phyloP scores from a whole-genome alignment of 1,140 invertebrate species.

The Sitophilus oryzae region DNA sequence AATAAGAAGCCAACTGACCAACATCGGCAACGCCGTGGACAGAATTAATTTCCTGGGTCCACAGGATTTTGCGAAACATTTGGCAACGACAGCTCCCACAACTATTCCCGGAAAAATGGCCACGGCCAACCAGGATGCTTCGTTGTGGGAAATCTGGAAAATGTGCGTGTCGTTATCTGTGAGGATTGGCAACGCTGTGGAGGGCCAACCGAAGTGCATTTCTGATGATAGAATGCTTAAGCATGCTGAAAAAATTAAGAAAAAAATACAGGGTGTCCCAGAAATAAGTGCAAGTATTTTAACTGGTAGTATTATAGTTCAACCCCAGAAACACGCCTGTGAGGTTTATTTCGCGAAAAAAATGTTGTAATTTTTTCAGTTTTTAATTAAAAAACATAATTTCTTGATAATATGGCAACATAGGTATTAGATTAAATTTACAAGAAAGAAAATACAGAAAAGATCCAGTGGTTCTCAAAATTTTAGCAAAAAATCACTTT shows the following conservation, averaged over 20 bases:
- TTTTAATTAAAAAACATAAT: too few relatives aligned
- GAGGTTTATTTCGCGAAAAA: too few relatives aligned
- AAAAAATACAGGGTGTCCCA: neutral
- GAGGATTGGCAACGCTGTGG: conserved; percentile 32
- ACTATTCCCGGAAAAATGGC: conserved; percentile 44
- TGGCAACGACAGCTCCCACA: conserved; percentile 47
- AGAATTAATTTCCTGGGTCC: conserved; percentile 64
- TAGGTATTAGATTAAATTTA: too few relatives aligned
- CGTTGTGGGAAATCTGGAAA: conserved; percentile 25
- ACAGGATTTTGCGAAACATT: conserved; percentile 46
- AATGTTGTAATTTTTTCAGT: too few relatives aligned
- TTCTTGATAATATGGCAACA: too few relatives aligned
- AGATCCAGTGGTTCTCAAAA: too few relatives aligned
- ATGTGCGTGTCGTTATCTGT: conserved; percentile 29
- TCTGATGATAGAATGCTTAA: conserved; percentile 33
- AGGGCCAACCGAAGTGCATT: conserved; percentile 41
- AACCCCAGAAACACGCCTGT: too few relatives aligned
- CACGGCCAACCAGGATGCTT: conserved; percentile 57
- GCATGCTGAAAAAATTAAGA: conserved; percentile 25
- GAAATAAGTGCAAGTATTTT: too few relatives aligned
- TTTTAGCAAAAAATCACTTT: too few relatives aligned
- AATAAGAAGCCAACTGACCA: conserved; percentile 56
- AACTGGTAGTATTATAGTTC: too few relatives aligned
- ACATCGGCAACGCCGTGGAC: conserved; percentile 53
- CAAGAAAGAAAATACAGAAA: too few relatives aligned